Percentiles rank a stretch among this genome's conserved stretches.
Conservation (phyloP, 53 echinoderm and acorn worm species). For the Mesocentrotus franciscanus region DNA sequence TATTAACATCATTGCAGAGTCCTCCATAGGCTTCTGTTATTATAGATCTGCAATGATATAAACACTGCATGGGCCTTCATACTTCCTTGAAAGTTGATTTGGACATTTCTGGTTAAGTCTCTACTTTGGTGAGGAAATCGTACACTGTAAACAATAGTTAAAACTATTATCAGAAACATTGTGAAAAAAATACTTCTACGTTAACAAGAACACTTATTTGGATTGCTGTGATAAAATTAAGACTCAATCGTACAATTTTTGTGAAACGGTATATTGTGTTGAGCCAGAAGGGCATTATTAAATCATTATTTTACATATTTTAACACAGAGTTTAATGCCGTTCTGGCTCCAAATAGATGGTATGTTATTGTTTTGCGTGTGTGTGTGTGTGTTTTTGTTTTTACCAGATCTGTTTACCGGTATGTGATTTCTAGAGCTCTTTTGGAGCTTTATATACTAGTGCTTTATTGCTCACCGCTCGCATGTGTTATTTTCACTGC, state of each 20-base stretch:
- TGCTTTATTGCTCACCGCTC: background rate
- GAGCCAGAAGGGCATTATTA: too few species aligned
- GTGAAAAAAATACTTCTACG: background rate
- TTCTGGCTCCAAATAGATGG: too few species aligned
- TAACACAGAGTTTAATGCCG: too few species aligned
- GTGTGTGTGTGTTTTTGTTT: background rate
- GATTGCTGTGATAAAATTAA: too few species aligned
- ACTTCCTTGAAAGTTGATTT: background rate
- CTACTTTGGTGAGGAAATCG: background rate
- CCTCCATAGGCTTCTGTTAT: background rate
- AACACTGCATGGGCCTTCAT: background rate
- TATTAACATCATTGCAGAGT: background rate
- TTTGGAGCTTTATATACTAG: background rate
- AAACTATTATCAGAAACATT: too few species aligned
- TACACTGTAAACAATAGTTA: too few species aligned
- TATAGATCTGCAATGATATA: background rate
- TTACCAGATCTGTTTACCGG: background rate
- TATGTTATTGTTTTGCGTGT: background rate
- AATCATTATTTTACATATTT: too few species aligned
- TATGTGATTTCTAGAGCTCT: background rate
- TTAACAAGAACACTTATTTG: too few species aligned
- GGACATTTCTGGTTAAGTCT: background rate
- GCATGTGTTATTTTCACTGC: background rate
- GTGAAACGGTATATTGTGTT: too few species aligned
- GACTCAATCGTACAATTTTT: too few species aligned